Base-by-base conservation (phyloP, 2,113 vertebrate genomes). In the Nothobranchius kuhntae region DNA sequence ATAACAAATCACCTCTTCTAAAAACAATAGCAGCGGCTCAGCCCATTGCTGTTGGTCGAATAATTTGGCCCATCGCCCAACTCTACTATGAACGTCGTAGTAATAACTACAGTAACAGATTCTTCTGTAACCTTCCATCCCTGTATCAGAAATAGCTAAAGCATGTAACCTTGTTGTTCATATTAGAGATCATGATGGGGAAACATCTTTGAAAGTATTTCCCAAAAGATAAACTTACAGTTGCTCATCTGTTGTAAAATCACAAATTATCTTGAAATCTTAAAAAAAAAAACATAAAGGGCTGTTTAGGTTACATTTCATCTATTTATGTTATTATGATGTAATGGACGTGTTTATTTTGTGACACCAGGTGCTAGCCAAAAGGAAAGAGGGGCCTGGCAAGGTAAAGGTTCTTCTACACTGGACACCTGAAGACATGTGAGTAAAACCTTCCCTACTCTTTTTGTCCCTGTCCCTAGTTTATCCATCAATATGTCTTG, bases 341-440 rank as follows among this genome's bases (percentile, higher is more conserved):
- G 30, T 3, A 30, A 30, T 30, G 30, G 2, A 4, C 4, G 1
- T 1, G 10, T 47, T 54, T 26, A 65, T 7, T 70, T 10, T 66
- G 48, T 75, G 60, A 9, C 48, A 21, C 10, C 65, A 90, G 89
- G 89, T 91, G 42, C 58, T 91, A 26, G 89, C 90, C 68, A 89
- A 61, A 60, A 86, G 90, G 77, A 91, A 91, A 83, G 90, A 91
- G 13, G 89, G 88, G 1, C 82, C 89, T 52, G 90, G 90, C 38
- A 91, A 91, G 59, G 88, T 91, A 44, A 91, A 91, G 60, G 77
- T 91, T 58, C 90, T 91, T 9, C 80, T 91, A 11, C 90, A 91
- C 51, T 91, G 90, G 90, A 89, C 89, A 55, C 89, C 90, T 35
- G 90, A 91, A 52, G 89, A 91, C 70, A 91, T 91, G 90, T 91